phyloP scores from a whole-genome alignment of 2,113 vertebrate genomes.

The Chionis minor region DNA sequence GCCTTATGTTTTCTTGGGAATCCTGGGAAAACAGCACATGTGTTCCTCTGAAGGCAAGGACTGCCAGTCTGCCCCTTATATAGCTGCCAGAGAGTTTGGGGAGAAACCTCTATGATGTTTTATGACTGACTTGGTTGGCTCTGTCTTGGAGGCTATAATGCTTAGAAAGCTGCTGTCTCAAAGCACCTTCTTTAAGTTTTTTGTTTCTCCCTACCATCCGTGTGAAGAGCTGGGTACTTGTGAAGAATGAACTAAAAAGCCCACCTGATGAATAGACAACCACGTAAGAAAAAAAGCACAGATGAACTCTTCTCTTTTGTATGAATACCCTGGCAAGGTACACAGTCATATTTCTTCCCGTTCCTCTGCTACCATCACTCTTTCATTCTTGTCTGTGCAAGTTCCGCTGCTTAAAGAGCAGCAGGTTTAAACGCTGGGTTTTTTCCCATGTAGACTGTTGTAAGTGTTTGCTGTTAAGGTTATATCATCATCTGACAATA shows the following conservation, averaged over 20 bases:
- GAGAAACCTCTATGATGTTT: neutral
- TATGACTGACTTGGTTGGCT: neutral
- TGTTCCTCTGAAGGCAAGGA: neutral
- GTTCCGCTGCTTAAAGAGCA: neutral
- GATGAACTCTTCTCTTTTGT: neutral
- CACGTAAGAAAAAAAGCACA: accelerated
- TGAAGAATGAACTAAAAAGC: neutral
- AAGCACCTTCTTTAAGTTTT: neutral
- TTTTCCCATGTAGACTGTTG: neutral
- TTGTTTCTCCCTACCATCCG: neutral
- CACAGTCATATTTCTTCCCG: neutral
- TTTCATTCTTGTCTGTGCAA: neutral
- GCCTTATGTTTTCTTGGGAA: neutral
- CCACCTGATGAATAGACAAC: neutral
- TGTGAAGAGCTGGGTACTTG: neutral
- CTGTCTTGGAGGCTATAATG: neutral
- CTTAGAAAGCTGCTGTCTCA: neutral
- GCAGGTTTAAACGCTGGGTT: neutral
- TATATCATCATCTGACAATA: neutral
- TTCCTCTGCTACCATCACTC: neutral
- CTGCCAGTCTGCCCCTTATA: neutral
- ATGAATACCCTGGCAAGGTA: neutral
- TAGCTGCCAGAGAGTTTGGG: neutral
- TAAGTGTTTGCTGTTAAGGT: neutral
- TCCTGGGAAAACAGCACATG: neutral